phyloP scores from a whole-genome alignment of 2,888 invertebrate genomes.

The Phasia obesa region DNA sequence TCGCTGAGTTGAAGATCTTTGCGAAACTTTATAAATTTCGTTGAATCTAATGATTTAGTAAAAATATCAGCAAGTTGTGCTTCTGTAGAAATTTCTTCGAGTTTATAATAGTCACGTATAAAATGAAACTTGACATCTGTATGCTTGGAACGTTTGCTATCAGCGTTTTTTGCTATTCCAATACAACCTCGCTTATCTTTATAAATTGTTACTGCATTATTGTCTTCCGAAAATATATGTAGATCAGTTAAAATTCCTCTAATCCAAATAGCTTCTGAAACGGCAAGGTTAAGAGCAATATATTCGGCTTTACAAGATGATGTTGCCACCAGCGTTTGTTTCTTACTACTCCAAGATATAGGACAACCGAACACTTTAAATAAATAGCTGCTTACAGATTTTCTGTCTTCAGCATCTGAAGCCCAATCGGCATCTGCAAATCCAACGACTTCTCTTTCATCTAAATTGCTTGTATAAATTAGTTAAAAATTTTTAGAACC shows the following conservation, averaged over 20 bases:
- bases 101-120: no score
- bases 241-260: constrained; percentile 20
- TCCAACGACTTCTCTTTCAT: not conserved
- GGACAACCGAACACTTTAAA: constrained; percentile 9
- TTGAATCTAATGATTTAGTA: no score
- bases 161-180: constrained; percentile 4
- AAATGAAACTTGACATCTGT: no score
- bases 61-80: no score
- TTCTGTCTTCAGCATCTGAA: constrained; percentile 5
- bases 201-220: constrained; percentile 17
- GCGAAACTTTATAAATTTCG: no score
- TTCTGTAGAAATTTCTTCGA: no score
- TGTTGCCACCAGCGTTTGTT: not conserved
- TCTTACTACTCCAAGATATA: not conserved
- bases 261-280: constrained; percentile 14
- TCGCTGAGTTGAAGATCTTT: no score
- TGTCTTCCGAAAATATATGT: not conserved
- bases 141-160: no score
- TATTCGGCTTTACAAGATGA: constrained; percentile 29
- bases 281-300: constrained; percentile 17
- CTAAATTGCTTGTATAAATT: not conserved
- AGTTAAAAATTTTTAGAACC: constrained; percentile 7
- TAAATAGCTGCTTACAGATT: not conserved
- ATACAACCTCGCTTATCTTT: constrained; percentile 10
- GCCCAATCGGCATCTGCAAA: constrained; percentile 7